Evolutionary conservation across 1,140 invertebrate species (phyloP), one percentile per base, ranked within the genome.

Genomic region (Tetramorium alpestre): DNA sequence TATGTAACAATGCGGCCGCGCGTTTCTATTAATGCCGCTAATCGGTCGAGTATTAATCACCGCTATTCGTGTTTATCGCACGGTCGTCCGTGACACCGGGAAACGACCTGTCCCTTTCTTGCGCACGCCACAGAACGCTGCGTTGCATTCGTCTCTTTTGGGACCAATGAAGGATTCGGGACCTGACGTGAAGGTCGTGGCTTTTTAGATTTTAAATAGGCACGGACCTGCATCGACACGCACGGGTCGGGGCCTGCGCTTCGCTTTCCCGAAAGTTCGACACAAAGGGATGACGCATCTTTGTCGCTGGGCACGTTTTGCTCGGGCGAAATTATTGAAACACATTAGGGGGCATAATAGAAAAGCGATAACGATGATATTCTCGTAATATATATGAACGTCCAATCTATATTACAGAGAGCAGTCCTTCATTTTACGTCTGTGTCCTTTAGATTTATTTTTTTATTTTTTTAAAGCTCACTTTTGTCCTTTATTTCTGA

Each of bases 1-100:
- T 84, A 84, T 22, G 69, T 84, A 84, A 84, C 56, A 18, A 10
- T n/a, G 13, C 64, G 22, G 41, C 54, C 22, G 44, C 54, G 67
- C 51, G 69, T 84, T 84, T 84, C 80, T 84, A 84, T 84, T 73
- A 84, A 84, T 75, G 69, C 25, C 49, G 5, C 69, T 60, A 62
- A 84, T 84, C 54, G 51, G 67, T 28, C 67, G 51, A 33, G 54
- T 73, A 84, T 84, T 84, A 84, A 84, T 84, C 80, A 60, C 54
- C 54, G 65, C 47, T 13, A 33, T 22, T 25, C 2, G 18, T 67
- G 22, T 62, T 38, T 41, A 1, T 51, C 47, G n/a, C n/a, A 60
- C 10, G 10, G 54, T 3, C 38, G 22, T 25, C 7, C 41, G 65
- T 69, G 65, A 69, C 22, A 38, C 22, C 38, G 5, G 65, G 64